phyloP scores from a whole-genome alignment of 2,113 vertebrate species.

The Dasyornis broadbenti region DNA sequence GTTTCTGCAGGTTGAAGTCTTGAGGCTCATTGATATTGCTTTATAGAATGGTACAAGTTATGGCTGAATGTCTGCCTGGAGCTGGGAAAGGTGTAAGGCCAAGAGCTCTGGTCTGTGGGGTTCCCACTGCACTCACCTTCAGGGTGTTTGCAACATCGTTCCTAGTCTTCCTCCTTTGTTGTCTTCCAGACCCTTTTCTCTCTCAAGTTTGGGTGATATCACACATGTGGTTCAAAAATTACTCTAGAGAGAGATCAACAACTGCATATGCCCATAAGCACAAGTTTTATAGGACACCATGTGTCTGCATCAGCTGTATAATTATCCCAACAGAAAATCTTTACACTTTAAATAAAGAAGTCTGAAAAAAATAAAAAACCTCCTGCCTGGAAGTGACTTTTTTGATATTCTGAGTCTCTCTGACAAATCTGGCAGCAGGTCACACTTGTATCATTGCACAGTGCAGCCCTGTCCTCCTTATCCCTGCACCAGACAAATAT shows the following conservation, averaged over 20 bases:
- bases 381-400: neutral
- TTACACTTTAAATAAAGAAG: neutral
- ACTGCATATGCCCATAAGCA: neutral
- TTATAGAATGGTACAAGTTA: neutral
- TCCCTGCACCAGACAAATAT: neutral
- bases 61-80: neutral
- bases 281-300: neutral
- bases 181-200: neutral
- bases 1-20: neutral
- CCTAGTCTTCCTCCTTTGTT: neutral
- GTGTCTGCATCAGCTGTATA: neutral
- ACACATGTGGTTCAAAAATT: neutral
- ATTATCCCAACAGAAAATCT: neutral
- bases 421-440: neutral
- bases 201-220: neutral
- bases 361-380: neutral
- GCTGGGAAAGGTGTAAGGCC: neutral
- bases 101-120: neutral
- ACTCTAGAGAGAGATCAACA: neutral
- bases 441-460: neutral
- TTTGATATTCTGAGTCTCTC: neutral
- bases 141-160: neutral
- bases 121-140: neutral
- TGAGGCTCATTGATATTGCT: neutral
- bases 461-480: neutral